Conservation (phyloP, 2,888 invertebrate species). For the Scelioninae gen. 1 region DNA sequence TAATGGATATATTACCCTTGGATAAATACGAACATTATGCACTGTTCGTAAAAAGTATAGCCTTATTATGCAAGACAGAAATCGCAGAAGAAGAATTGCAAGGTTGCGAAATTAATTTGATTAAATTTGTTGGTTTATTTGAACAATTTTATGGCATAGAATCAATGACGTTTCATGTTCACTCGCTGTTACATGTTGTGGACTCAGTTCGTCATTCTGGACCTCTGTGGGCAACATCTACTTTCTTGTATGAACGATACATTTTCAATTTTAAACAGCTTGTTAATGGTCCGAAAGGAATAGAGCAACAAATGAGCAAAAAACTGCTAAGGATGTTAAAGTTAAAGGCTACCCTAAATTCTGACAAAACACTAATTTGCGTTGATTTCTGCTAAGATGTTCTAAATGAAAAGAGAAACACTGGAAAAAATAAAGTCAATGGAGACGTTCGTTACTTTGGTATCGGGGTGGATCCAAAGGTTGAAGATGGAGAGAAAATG, state of each 20-base stretch:
- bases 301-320: constrained; percentile 10
- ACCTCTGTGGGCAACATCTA: constrained; percentile 40
- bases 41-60: not conserved
- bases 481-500: not conserved
- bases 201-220: constrained; percentile 33
- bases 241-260: constrained; percentile 24
- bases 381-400: not conserved
- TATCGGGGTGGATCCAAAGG: not conserved
- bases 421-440: not conserved
- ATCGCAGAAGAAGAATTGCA: constrained; percentile 24
- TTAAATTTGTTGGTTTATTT: constrained; percentile 38
- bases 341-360: not conserved
- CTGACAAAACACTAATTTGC: not conserved
- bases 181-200: constrained; percentile 22
- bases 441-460: not conserved
- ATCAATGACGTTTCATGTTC: constrained; percentile 43
- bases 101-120: constrained; percentile 29
- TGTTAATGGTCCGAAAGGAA: constrained; percentile 13
- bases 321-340: constrained; percentile 20
- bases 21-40: not conserved
- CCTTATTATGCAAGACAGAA: constrained; percentile 33
- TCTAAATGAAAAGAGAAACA: not conserved
- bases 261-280: constrained; percentile 11
- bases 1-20: constrained; percentile 23
- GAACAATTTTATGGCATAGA: constrained; percentile 37